Percentiles rank a stretch among this genome's conserved stretches.
Conservation (phyloP, 1,140 invertebrate species). For the Cotesia vestalis region DNA sequence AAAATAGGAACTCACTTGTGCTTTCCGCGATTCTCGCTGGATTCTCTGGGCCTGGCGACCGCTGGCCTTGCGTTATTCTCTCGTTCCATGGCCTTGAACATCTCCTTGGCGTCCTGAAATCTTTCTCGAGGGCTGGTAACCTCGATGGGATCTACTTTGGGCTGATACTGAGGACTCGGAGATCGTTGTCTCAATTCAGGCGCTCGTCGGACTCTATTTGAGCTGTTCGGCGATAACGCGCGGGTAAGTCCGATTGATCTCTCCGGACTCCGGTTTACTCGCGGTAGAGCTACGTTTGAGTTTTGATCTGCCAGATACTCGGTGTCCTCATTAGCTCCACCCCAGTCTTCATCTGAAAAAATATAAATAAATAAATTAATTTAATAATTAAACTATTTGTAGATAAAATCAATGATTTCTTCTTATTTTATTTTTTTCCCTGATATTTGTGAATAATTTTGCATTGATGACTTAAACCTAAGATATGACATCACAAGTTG, state of each 20-base stretch:
- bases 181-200: constrained; percentile 66
- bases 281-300: constrained; percentile 56
- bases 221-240: constrained; percentile 49
- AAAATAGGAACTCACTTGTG: constrained; percentile 49
- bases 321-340: constrained; percentile 53
- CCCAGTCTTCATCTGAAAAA: constrained; percentile 62
- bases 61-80: constrained; percentile 69
- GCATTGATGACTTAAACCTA: too few species aligned
- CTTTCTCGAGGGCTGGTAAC: constrained; percentile 73
- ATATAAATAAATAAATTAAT: not conserved
- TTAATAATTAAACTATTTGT: not conserved
- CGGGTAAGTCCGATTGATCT: constrained; percentile 45
- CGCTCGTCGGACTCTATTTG: constrained; percentile 49
- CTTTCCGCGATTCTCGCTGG: constrained; percentile 52
- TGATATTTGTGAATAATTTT: not conserved
- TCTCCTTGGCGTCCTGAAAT: constrained; percentile 85
- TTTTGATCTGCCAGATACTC: constrained; percentile 53
- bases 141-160: constrained; percentile 54
- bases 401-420: too few species aligned
- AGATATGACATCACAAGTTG: too few species aligned
- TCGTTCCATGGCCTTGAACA: constrained; percentile 80
- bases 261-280: constrained; percentile 59
- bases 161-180: constrained; percentile 65
- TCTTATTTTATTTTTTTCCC: not conserved
- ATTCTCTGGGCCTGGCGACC: constrained; percentile 56